Percentiles rank a stretch among this genome's conserved stretches.
Evolutionary conservation across 2,888 invertebrate genomes (phyloP).

Genomic region (Pediacus dermestoides): DNA sequence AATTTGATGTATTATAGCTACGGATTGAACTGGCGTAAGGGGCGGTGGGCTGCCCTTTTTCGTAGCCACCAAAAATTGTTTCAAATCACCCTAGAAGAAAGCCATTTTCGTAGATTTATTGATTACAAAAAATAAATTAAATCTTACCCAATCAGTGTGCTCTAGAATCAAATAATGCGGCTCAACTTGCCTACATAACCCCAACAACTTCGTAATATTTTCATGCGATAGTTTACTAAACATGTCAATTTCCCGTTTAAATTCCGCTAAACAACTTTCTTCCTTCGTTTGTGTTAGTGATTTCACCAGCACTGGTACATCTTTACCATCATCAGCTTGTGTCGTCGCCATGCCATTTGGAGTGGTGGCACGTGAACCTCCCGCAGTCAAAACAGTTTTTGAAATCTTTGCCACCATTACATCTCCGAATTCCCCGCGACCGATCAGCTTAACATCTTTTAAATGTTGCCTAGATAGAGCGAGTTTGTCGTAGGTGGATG

Average conservation of each 20-base stretch:
- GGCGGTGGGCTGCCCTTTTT: constrained; percentile 55
- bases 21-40: constrained; percentile 65
- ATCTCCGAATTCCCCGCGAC: constrained; percentile 88
- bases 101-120: neutral
- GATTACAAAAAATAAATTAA: constrained; percentile 1
- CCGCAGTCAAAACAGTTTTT: constrained; percentile 33
- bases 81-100: constrained; percentile 75
- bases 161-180: constrained; percentile 88
- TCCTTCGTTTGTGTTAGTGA: constrained; percentile 73
- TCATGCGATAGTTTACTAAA: constrained; percentile 80
- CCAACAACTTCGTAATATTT: constrained; percentile 73
- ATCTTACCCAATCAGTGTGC: constrained; percentile 85
- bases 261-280: constrained; percentile 74
- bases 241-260: constrained; percentile 84
- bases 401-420: constrained; percentile 71
- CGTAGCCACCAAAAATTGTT: constrained; percentile 78
- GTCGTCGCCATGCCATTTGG: constrained; percentile 29
- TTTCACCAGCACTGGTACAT: constrained; percentile 67
- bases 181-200: constrained; percentile 77
- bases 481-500: constrained; percentile 70
- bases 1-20: constrained; percentile 70
- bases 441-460: constrained; percentile 64
- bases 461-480: constrained; percentile 70
- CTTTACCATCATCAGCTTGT: constrained; percentile 53
- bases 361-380: constrained; percentile 29